A percentile compares a stretch with the other conserved stretches of the same genome.
These are phyloP conservation scores for Carlito syrichta DNA, from an alignment of 2,113 vertebrate genomes.

Conservation along the genomic window DNA sequence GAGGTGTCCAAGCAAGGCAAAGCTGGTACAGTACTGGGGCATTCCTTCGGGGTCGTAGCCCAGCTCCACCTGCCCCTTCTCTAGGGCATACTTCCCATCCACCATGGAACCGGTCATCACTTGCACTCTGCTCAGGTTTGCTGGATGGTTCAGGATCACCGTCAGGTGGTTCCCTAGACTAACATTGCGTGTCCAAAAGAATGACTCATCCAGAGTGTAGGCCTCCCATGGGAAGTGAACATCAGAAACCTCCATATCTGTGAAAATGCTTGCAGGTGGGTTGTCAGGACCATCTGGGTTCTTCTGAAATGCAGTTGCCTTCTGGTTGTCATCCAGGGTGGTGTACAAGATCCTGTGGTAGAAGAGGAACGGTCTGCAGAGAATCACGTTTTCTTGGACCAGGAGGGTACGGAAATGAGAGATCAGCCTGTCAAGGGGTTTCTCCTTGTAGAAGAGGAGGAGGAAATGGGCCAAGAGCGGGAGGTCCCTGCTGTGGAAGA, in stretches of 20 bases:
- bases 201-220: slow-evolving; percentile 79
- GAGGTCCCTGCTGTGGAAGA: slow-evolving; percentile 87
- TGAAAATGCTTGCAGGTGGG: slow-evolving; percentile 80
- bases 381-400: slow-evolving; percentile 82
- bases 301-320: slow-evolving; percentile 77
- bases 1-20: slow-evolving; percentile 79
- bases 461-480: slow-evolving; percentile 88
- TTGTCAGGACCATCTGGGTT: slow-evolving; percentile 63
- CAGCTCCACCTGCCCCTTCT: slow-evolving; percentile 83
- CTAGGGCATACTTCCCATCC: slow-evolving; percentile 76
- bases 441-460: slow-evolving; percentile 91
- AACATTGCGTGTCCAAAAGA: slow-evolving; percentile 89
- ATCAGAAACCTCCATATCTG: slow-evolving; percentile 80
- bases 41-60: slow-evolving; percentile 39
- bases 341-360: slow-evolving; percentile 85
- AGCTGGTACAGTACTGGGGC: slow-evolving; percentile 75
- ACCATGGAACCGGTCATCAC: slow-evolving; percentile 81
- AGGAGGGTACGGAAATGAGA: slow-evolving; percentile 86
- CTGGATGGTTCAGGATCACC: slow-evolving; percentile 78
- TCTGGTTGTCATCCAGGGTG: slow-evolving; percentile 77
- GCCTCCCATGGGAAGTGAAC: slow-evolving; percentile 81
- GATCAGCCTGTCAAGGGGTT: slow-evolving; percentile 91
- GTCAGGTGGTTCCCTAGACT: slow-evolving; percentile 81
- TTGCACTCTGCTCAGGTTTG: slow-evolving; percentile 72
- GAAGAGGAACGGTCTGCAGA: slow-evolving; percentile 90